These are phyloP conservation scores for Pyxicephalus adspersus DNA, from an alignment of 2,113 vertebrate genomes.

Conservation along the genomic window DNA sequence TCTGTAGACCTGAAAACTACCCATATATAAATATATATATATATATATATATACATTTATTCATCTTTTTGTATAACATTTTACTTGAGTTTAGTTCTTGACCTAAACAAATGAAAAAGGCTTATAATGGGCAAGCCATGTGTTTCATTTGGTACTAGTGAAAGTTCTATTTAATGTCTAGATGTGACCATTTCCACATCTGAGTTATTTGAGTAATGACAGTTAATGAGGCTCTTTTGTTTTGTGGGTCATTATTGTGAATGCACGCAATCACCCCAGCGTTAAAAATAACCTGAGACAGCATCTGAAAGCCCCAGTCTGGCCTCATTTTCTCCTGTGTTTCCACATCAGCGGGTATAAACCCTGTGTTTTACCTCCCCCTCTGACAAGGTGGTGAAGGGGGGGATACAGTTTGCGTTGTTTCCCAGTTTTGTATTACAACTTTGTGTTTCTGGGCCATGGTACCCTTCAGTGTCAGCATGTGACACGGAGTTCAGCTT, in stretches of 20 bases:
- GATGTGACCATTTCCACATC: conserved; percentile 27
- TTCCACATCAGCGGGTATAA: conserved; percentile 48
- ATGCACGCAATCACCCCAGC: conserved; percentile 36
- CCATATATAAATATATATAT: no score
- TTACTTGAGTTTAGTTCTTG: no score
- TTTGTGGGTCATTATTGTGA: conserved; percentile 23
- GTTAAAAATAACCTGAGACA: conserved; percentile 53
- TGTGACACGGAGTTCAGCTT: conserved; percentile 48
- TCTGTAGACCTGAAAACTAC: no score
- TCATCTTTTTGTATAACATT: no score
- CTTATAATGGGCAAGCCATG: no score
- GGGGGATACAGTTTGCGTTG: conserved; percentile 18
- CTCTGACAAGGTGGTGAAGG: background rate
- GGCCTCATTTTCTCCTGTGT: conserved; percentile 47
- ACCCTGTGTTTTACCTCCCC: background rate
- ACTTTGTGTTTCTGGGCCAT: conserved; percentile 9
- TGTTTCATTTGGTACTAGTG: background rate
- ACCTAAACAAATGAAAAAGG: no score
- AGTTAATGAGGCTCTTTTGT: conserved; percentile 52
- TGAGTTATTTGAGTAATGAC: conserved; percentile 47
- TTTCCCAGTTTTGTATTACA: conserved; percentile 32
- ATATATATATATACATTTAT: no score
- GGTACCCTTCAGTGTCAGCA: conserved; percentile 9
- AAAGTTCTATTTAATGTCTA: conserved; percentile 6
- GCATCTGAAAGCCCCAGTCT: conserved; percentile 48